These are phyloP conservation scores for Chrysomela aeneicollis DNA, from an alignment of 2,888 invertebrate species.

Conservation along the genomic window DNA sequence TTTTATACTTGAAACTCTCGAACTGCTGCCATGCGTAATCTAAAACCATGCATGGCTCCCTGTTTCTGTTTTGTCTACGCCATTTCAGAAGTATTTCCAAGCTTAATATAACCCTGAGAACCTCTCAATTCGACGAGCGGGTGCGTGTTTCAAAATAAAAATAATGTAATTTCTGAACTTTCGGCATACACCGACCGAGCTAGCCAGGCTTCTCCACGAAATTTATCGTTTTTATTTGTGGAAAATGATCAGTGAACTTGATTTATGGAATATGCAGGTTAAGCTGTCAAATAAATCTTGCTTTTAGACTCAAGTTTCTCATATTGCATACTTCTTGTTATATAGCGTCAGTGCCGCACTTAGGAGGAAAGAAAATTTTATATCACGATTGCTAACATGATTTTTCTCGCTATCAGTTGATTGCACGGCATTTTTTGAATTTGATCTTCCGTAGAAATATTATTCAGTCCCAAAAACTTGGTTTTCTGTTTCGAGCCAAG, in stretches of 20 bases:
- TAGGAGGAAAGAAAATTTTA: neutral
- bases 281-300: slow-evolving; percentile 38
- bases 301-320: slow-evolving; percentile 15
- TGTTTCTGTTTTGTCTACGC: slow-evolving; percentile 44
- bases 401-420: too few relatives aligned
- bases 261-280: slow-evolving; percentile 34
- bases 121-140: slow-evolving; percentile 29
- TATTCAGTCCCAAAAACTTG: too few relatives aligned
- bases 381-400: too few relatives aligned
- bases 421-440: too few relatives aligned
- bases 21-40: neutral
- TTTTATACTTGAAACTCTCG: neutral
- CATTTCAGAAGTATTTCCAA: slow-evolving; percentile 38
- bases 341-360: neutral
- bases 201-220: slow-evolving; percentile 30
- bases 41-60: slow-evolving; percentile 21
- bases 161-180: slow-evolving; percentile 34
- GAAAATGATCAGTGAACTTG: slow-evolving; percentile 38
- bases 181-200: slow-evolving; percentile 41
- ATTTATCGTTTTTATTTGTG: slow-evolving; percentile 39
- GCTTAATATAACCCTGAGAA: slow-evolving; percentile 35
- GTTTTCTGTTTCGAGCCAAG: too few relatives aligned
- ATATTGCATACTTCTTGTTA: neutral
- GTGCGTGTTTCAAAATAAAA: slow-evolving; percentile 47
- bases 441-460: too few relatives aligned